These are phyloP conservation scores for Nemopilema nomurai DNA, from an alignment of 30 jellyfish, hydroid and myxozoan species.

Conservation along the genomic window DNA sequence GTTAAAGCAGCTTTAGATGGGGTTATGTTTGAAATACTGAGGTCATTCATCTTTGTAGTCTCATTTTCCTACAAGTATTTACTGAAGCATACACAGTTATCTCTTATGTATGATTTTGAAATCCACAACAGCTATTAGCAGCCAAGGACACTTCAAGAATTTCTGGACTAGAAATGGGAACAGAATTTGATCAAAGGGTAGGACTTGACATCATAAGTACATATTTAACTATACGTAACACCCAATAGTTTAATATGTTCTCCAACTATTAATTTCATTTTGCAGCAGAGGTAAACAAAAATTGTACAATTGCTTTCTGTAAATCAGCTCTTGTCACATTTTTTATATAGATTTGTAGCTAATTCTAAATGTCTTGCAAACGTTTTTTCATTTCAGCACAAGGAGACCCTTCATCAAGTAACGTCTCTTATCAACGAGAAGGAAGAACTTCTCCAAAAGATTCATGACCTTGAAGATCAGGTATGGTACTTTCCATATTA, in stretches of 20 bases:
- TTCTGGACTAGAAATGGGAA: constrained; percentile 41
- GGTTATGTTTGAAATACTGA: too few relatives aligned
- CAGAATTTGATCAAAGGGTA: constrained; percentile 50
- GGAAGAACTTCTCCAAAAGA: constrained; percentile 75
- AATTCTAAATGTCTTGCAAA: too few relatives aligned
- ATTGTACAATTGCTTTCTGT: too few relatives aligned
- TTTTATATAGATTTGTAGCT: not conserved
- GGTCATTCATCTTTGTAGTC: too few relatives aligned
- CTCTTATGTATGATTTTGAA: not conserved
- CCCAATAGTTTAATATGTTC: too few relatives aligned
- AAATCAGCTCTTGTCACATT: not conserved
- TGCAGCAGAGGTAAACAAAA: too few relatives aligned
- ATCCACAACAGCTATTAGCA: constrained; percentile 48
- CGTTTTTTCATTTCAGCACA: constrained; percentile 25
- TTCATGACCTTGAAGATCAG: constrained; percentile 90
- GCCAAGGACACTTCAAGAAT: constrained; percentile 69
- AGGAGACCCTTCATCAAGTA: constrained; percentile 49
- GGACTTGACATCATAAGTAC: too few relatives aligned
- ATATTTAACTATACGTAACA: too few relatives aligned
- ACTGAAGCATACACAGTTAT: not conserved
- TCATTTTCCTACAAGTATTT: too few relatives aligned
- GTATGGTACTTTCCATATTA: too few relatives aligned
- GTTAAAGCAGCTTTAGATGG: too few relatives aligned
- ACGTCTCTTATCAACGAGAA: constrained; percentile 63
- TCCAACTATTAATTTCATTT: too few relatives aligned